Evolutionary conservation across 2,888 invertebrate genomes (phyloP), one percentile per base, ranked within the genome.

Genomic region (Chironomus tentans): DNA sequence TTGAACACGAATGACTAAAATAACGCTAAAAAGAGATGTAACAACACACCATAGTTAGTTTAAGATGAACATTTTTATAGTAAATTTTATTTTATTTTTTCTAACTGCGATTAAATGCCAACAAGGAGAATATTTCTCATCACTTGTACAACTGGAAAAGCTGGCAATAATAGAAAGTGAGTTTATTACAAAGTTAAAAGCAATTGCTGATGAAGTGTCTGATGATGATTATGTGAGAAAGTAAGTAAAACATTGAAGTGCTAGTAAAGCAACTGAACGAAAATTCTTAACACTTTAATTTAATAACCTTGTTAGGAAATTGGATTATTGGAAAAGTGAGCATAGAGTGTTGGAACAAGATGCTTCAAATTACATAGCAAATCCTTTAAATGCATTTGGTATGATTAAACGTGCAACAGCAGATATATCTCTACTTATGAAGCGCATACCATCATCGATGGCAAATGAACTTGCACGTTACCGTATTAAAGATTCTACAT

Each of bases 321-420:
- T 72, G 12, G 61, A 72, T n/a, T 50, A 28, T 18, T 28, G 24
- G 15, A 6, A 62, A 50, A 13, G 28, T 28, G 71, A 71, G 15
- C 10, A 71, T n/a, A n/a, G 18, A 13, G 6, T n/a, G 7, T 46
- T 71, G 50, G 4, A n/a, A 2, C 18, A 71, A 56, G 71, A 72
- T 46, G 62, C 62, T 18, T 21, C 24, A 22, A 46, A 15, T 13
- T 72, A 72, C 61, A 62, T 72, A 15, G 50, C 15, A 10, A 72
- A 72, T 46, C 72, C 72, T 15, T 18, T 72, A 4, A 61, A 72
- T 61, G 72, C 61, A 18, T 72, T 61, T 13, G 6, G 13, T 2
- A 28, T 72, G 38, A 72, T 72, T 24, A 72, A 72, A 38, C 65
- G 65, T 65, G 65, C 65, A 24, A 65, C 65, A 65, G 24, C 21